Conservation (phyloP, 2,113 vertebrate genomes). For the Oncorhynchus nerka region DNA sequence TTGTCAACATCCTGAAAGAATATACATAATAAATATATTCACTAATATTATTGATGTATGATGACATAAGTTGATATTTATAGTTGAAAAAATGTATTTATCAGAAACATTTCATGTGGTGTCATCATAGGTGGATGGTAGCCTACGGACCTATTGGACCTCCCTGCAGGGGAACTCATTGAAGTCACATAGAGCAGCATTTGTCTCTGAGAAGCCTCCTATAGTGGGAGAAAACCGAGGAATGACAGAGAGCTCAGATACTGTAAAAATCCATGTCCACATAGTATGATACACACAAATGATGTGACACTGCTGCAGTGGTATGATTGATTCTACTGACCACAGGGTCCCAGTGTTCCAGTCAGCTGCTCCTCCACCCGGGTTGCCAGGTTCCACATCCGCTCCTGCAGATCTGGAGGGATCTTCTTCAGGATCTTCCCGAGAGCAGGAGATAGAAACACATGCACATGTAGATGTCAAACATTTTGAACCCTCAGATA, state of each 20-base stretch:
- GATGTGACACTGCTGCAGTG: slow-evolving; percentile 70
- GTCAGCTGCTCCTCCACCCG: slow-evolving; percentile 68
- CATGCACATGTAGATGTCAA: no score
- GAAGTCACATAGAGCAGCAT: slow-evolving; percentile 83
- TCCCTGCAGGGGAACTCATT: slow-evolving; percentile 80
- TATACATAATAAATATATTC: no score
- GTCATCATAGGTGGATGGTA: background rate
- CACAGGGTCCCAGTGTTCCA: slow-evolving; percentile 76
- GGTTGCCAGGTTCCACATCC: slow-evolving; percentile 62
- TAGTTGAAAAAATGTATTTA: background rate
- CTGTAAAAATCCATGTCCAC: background rate
- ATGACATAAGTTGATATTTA: background rate
- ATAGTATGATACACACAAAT: slow-evolving; percentile 3
- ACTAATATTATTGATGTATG: background rate
- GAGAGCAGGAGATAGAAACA: background rate
- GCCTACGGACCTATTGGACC: slow-evolving; percentile 81
- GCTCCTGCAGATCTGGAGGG: slow-evolving; percentile 73
- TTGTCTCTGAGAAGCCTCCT: slow-evolving; percentile 85
- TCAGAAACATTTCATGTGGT: background rate
- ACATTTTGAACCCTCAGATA: no score
- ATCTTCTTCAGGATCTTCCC: slow-evolving; percentile 79
- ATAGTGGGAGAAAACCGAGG: background rate
- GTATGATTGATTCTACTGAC: slow-evolving; percentile 62
- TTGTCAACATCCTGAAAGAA: slow-evolving; percentile 44
- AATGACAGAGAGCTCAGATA: background rate